These are phyloP conservation scores for Dipodomys stephensi DNA, from an alignment of 2,113 vertebrate species.

Conservation along the genomic window DNA sequence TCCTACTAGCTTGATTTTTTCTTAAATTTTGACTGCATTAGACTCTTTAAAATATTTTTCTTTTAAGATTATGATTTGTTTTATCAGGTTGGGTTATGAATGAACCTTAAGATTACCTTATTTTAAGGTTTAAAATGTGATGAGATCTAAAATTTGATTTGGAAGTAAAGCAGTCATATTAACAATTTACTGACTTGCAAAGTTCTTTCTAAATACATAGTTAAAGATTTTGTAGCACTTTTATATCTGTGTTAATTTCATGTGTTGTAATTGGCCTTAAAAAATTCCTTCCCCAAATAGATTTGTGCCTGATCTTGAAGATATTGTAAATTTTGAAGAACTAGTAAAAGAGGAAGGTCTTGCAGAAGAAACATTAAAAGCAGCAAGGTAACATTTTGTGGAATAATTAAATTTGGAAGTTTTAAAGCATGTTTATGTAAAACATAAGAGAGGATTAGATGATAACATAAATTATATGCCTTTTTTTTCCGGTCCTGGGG, in stretches of 20 bases:
- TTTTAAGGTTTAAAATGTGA: slow-evolving; percentile 54
- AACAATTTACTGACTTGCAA: slow-evolving; percentile 23
- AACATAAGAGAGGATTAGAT: background rate
- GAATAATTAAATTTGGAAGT: slow-evolving; percentile 34
- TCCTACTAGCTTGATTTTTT: slow-evolving; percentile 16
- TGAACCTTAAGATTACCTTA: background rate
- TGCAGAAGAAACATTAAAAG: slow-evolving; percentile 95
- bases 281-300: slow-evolving; percentile 83
- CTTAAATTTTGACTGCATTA: slow-evolving; percentile 37
- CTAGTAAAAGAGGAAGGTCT: slow-evolving; percentile 97
- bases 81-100: background rate
- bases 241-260: background rate
- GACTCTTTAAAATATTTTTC: slow-evolving; percentile 53
- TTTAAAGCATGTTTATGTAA: slow-evolving; percentile 7
- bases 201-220: slow-evolving; percentile 37
- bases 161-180: background rate
- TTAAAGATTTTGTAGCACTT: background rate
- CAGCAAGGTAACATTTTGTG: slow-evolving; percentile 90
- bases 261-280: background rate
- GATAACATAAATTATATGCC: background rate
- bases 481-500: slow-evolving; percentile 19
- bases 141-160: slow-evolving; percentile 33
- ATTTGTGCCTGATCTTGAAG: slow-evolving; percentile 99
- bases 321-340: slow-evolving; percentile 99
- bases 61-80: slow-evolving; percentile 30